Percentiles rank a stretch among this genome's conserved stretches.
phyloP scores from a whole-genome alignment of 2,888 invertebrate species.

The Epirrhoe alternata region DNA sequence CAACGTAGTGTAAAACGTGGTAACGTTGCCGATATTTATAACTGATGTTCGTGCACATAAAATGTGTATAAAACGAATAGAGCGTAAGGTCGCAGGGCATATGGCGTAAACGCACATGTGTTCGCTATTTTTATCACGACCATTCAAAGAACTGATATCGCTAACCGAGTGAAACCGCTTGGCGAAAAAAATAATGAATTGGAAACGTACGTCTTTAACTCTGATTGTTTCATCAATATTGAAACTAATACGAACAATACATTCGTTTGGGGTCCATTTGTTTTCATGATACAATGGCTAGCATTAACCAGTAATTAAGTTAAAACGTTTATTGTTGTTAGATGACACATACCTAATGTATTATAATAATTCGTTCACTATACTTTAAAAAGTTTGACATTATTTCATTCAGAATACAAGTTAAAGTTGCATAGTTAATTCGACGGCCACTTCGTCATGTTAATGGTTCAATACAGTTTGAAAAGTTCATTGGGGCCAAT shows the following conservation, averaged over 20 bases:
- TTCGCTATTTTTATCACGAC: conserved; percentile 76
- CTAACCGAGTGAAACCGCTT: conserved; percentile 55
- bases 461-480: conserved; percentile 24
- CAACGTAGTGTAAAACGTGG: conserved; percentile 63
- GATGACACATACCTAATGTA: neutral
- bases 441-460: conserved; percentile 18
- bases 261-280: conserved; percentile 22
- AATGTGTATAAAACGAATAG: conserved; percentile 60
- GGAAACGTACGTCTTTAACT: conserved; percentile 47
- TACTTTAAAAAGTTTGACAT: neutral
- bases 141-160: conserved; percentile 74
- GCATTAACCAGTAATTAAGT: conserved; percentile 9
- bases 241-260: conserved; percentile 29
- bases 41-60: conserved; percentile 55
- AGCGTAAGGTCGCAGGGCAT: conserved; percentile 81
- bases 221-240: conserved; percentile 42
- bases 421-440: conserved; percentile 7
- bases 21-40: conserved; percentile 65
- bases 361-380: neutral
- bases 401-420: neutral
- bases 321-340: conserved; percentile 4
- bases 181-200: conserved; percentile 48
- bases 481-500: conserved; percentile 28
- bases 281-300: conserved; percentile 10
- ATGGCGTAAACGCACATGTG: conserved; percentile 76